These are phyloP conservation scores for Lithophane socia DNA, from an alignment of 2,888 invertebrate genomes.

Conservation along the genomic window DNA sequence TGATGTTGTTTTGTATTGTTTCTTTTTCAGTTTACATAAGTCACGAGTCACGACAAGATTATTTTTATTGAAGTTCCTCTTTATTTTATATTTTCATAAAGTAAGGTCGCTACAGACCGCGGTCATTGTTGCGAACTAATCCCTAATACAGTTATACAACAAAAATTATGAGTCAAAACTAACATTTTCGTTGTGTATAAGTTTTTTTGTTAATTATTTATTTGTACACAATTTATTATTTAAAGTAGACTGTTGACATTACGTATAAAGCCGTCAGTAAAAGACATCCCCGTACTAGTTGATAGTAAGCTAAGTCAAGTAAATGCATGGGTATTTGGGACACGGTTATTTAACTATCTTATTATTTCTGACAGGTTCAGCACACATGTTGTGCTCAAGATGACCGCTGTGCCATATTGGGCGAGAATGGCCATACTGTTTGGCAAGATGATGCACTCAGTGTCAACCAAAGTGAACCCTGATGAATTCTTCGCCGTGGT, in stretches of 20 bases:
- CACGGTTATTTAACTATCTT: not conserved
- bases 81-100: not conserved
- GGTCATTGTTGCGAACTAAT: not conserved
- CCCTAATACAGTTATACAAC: not conserved
- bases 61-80: not conserved
- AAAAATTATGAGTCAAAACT: not conserved
- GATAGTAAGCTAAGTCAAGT: not conserved
- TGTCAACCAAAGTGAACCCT: conserved; percentile 92
- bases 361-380: conserved; percentile 90
- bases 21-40: not conserved
- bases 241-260: not conserved
- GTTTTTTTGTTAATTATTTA: not conserved
- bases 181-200: not conserved
- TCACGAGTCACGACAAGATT: too few relatives aligned
- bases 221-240: not conserved
- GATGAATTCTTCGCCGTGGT: conserved; percentile 93
- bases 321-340: not conserved
- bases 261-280: not conserved
- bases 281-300: not conserved
- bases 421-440: conserved; percentile 93
- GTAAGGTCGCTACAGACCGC: not conserved
- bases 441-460: conserved; percentile 93
- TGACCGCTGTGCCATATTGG: conserved; percentile 90
- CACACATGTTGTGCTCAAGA: conserved; percentile 91
- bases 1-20: not conserved